These are phyloP conservation scores for Hyalella azteca DNA, from an alignment of 2,888 invertebrate species.

Conservation along the genomic window DNA sequence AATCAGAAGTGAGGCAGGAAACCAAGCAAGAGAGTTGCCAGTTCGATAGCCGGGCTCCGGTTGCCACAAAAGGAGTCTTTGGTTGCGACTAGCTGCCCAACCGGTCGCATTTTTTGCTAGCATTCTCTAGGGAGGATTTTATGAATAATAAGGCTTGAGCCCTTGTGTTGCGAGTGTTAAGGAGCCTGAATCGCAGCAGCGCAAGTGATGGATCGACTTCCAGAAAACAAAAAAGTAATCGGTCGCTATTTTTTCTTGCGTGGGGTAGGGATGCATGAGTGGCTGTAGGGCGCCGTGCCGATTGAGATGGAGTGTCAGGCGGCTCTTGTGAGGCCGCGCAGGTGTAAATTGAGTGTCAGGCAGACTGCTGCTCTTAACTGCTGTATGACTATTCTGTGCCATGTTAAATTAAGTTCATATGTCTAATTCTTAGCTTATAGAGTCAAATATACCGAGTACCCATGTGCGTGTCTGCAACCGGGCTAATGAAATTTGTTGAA, in stretches of 20 bases:
- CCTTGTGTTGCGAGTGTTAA: constrained; percentile 27
- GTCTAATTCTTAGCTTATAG: too few species aligned
- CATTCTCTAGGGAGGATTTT: constrained; percentile 11
- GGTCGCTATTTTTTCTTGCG: background rate
- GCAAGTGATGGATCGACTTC: constrained; percentile 12
- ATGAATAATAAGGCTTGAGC: constrained; percentile 36
- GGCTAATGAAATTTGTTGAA: too few species aligned
- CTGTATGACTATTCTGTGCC: too few species aligned
- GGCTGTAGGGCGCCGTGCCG: background rate
- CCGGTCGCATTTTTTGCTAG: constrained; percentile 13
- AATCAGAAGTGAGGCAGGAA: too few species aligned
- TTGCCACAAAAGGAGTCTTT: constrained; percentile 3
- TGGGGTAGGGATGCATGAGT: background rate
- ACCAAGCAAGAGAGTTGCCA: too few species aligned
- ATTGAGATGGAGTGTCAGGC: constrained; percentile 20
- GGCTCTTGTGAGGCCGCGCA: background rate
- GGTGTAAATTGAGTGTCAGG: constrained; percentile 4
- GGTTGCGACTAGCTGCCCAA: constrained; percentile 1
- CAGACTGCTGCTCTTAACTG: too few species aligned
- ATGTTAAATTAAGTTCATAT: too few species aligned
- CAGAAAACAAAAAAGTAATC: background rate
- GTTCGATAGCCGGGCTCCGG: too few species aligned
- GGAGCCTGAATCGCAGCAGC: constrained; percentile 10
- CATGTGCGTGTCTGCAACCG: too few species aligned
- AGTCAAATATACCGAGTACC: too few species aligned